Base-by-base conservation (phyloP, 2,888 invertebrate species). In the Eupeodes latifasciatus region DNA sequence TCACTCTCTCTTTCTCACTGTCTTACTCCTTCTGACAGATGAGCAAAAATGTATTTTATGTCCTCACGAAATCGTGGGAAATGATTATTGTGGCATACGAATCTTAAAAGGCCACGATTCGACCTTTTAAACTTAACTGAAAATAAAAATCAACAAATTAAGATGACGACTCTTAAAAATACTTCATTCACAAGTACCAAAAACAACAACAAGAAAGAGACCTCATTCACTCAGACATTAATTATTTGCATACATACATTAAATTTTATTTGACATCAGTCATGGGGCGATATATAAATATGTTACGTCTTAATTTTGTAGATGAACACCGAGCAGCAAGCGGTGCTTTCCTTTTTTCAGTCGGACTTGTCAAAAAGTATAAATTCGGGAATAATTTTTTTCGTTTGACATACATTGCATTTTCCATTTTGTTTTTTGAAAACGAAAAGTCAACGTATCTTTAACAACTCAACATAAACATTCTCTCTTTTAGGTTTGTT, bases 31-130 rank as follows among this genome's bases (percentile, higher is more conserved):
- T 40, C 57, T 69, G 81, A 79, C 78, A 86, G 69, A 86, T 69
- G 85, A 81, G 61, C n/a, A 57, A 55, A 72, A 59, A 61, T 55
- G 27, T 80, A 47, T 66, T 72, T 72, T 78, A 74, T 79, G 83
- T 78, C 77, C 59, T 82, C 71, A 79, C 75, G 82, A 79, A 79
- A 86, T 86, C 86, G 75, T 82, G 85, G 74, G 81, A 81, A 85
- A 62, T 72, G 72, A 79, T 1, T 69, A 11, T 1, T 69, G 5
- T 40, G 40, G 40, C 6, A 40, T n/a, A 36, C 16, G 55, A 14
- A 64, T 69, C 44, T 49, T 67, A 47, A 47, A 66, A 62, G 19
- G 40, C 57, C 77, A 67, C 27, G 72, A 66, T 78, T 44, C 72
- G 86, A 86, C 86, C 86, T 82, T 82, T 86, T 64, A 53, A 86